phyloP scores from a whole-genome alignment of 2,888 invertebrate species.

The Zeuzera pyrina region DNA sequence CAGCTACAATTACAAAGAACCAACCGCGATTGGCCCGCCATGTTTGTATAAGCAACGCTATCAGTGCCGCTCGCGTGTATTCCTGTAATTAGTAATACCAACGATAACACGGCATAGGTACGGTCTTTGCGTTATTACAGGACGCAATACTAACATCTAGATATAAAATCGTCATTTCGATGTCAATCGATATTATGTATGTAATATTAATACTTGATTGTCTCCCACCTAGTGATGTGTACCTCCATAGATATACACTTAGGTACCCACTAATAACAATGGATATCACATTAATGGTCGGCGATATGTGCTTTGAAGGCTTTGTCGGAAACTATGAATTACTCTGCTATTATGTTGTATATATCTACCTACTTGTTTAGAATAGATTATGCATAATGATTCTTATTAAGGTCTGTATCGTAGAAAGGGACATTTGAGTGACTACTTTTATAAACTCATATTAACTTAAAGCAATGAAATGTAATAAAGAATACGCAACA shows the following conservation, averaged over 20 bases:
- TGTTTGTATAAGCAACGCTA: constrained; percentile 34
- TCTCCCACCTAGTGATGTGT: neutral
- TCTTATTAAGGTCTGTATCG: no score
- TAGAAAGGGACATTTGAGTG: no score
- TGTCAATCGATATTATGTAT: constrained; percentile 31
- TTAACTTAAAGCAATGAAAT: constrained; percentile 22
- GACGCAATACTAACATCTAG: constrained; percentile 44
- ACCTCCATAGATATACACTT: no score
- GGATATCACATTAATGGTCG: no score
- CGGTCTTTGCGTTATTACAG: constrained; percentile 42
- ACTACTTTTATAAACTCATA: no score
- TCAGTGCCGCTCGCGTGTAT: constrained; percentile 46
- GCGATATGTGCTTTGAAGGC: no score
- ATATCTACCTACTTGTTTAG: no score
- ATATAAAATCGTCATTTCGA: constrained; percentile 44
- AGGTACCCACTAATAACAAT: no score
- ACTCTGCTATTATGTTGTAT: no score
- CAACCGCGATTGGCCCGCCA: constrained; percentile 24
- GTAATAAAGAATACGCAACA: constrained; percentile 20
- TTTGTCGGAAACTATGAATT: no score
- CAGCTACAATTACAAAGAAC: constrained; percentile 36
- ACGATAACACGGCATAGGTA: constrained; percentile 36
- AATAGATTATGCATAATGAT: no score
- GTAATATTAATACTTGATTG: neutral
- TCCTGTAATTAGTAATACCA: constrained; percentile 54